These are phyloP conservation scores for Pogonophryne albipinna DNA, from an alignment of 2,797 vertebrate genomes.

Conservation along the genomic window DNA sequence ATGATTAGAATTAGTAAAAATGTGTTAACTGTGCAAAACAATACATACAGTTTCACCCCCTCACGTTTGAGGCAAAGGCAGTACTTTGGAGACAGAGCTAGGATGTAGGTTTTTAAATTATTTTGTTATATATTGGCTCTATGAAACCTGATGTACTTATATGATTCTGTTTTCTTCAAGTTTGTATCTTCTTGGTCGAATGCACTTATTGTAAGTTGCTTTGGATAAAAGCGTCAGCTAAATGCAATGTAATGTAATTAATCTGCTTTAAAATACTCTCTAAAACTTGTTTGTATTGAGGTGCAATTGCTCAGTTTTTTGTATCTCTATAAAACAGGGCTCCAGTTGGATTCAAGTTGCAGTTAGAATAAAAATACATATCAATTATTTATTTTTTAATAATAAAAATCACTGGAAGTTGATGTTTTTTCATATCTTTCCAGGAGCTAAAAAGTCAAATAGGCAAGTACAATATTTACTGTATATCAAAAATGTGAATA, in stretches of 20 bases:
- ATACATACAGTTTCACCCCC: constrained; percentile 33
- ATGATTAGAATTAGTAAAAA: constrained; percentile 13
- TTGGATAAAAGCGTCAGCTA: too few species aligned
- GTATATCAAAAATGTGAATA: background rate
- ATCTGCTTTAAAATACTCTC: constrained; percentile 36
- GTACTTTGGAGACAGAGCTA: constrained; percentile 49
- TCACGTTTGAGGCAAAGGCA: constrained; percentile 48
- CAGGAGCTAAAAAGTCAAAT: constrained; percentile 9
- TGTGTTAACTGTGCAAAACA: constrained; percentile 55
- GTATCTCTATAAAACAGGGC: constrained; percentile 28
- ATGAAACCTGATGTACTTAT: too few species aligned
- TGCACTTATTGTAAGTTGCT: too few species aligned
- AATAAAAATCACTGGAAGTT: constrained; percentile 20
- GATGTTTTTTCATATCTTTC: constrained; percentile 12
- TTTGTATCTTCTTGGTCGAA: too few species aligned
- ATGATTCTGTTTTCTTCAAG: too few species aligned
- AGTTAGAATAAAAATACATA: constrained; percentile 19
- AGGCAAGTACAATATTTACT: constrained; percentile 7
- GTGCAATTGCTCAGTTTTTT: constrained; percentile 17
- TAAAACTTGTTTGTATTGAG: constrained; percentile 18
- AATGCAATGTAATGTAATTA: too few species aligned
- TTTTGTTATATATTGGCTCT: background rate
- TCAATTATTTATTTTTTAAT: background rate
- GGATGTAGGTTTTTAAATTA: constrained; percentile 4
- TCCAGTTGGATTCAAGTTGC: background rate